Base-by-base conservation (phyloP, 2,797 vertebrate genomes). In the Agapornis canus region DNA sequence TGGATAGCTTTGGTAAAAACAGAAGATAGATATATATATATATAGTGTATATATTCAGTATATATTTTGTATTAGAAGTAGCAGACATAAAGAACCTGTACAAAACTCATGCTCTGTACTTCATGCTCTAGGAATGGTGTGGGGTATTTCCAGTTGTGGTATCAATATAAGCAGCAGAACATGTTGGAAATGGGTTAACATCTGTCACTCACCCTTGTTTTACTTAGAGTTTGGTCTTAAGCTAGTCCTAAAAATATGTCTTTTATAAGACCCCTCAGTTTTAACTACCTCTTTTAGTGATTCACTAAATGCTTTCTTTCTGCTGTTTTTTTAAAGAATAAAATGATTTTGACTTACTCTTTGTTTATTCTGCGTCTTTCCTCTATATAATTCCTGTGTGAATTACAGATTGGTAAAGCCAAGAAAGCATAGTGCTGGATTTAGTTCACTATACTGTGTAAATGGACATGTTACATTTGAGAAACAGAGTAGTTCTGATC, bases 201-300 rank as follows among this genome's bases (percentile, higher is more conserved):
- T 90, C 85, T 94, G 86, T 91, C 92, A 93, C 48, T 94, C 76
- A 91, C 10, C 16, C 35, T 63, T 93, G 23, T 90, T 93, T 93
- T 87, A 91, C 86, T 91, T 89, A 87, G 73, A 73, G 32, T 75
- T 39, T 64, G 48, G 45, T 90, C 43, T 86, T 83, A 77, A 89
- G 60, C 60, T 37, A 94, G 69, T 78, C 57, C 37, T 85, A 89
- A 92, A 92, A 82, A 86, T 89, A 92, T 84, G 49, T 57, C 80
- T 92, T 94, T 76, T 57, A 17, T 75, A 89, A 92, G 60, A 94
- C 51, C 40, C 27, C 73, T 82, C 48, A 64, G 37, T 87, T 93
- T 94, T 89, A 92, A 85, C 76, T 75, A 61, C 61, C 7, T 89
- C 27, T 87, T 71, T 37, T 29, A 70, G 23, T 82, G 71, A 92